A percentile compares a stretch with the other conserved stretches of the same genome.
Evolutionary conservation across 2,113 vertebrate genomes (phyloP).

Genomic region (Oostethus manadensis): DNA sequence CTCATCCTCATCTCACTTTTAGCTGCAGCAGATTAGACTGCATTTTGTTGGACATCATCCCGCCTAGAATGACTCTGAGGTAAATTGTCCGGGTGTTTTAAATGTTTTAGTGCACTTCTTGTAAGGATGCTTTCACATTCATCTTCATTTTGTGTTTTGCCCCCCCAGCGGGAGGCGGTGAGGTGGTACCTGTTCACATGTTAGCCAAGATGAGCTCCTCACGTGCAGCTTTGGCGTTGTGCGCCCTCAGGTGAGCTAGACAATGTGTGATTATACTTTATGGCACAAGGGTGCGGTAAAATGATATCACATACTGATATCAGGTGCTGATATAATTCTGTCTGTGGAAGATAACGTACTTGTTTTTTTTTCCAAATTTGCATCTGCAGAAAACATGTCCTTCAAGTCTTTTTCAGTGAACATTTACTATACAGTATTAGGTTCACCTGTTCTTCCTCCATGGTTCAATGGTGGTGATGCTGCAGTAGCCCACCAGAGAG

Average conservation of each 20-base stretch:
- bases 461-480: no score
- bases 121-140: background rate
- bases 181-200: conserved; percentile 11
- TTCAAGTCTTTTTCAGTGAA: no score
- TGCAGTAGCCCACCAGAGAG: no score
- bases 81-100: background rate
- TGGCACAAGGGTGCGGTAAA: background rate
- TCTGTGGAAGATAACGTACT: no score
- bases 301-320: no score
- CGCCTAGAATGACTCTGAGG: conserved; percentile 2
- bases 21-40: conserved; percentile 22
- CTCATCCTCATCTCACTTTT: conserved; percentile 22
- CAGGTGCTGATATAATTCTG: background rate
- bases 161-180: conserved; percentile 39
- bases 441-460: no score
- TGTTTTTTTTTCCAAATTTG: no score
- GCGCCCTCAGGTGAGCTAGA: conserved; percentile 27
- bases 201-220: conserved; percentile 25
- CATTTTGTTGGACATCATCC: conserved; percentile 3
- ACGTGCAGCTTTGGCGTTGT: conserved; percentile 3
- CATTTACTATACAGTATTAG: no score
- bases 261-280: background rate
- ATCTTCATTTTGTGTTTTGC: conserved; percentile 1
- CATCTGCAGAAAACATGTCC: no score
- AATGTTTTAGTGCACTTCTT: background rate